Evolutionary conservation across 1,140 invertebrate species (phyloP).

Genomic region (Drosophila busckii): DNA sequence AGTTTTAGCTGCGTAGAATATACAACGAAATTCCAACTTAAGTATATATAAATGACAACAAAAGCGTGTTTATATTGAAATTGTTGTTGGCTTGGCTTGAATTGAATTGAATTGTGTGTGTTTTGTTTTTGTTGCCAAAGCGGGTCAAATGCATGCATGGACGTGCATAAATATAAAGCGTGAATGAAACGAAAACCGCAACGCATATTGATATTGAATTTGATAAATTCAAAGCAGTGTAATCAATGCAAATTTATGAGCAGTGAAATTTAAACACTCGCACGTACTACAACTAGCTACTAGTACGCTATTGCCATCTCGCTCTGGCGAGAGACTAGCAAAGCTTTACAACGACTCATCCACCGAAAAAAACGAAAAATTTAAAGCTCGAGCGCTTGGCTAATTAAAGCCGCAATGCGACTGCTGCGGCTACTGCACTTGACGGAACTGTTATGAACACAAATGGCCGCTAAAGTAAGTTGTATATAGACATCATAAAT

Average conservation of each 20-base stretch:
- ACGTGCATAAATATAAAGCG: conserved; percentile 61
- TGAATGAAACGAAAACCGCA: conserved; percentile 45
- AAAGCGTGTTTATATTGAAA: conserved; percentile 17
- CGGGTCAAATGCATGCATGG: conserved; percentile 70
- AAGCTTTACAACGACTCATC: conserved; percentile 32
- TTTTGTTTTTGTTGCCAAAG: conserved; percentile 36
- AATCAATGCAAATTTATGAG: background rate
- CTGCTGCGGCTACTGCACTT: conserved; percentile 49
- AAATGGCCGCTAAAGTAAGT: conserved; percentile 68
- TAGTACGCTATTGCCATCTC: conserved; percentile 42
- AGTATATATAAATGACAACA: too few species aligned
- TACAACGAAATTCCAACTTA: conserved; percentile 56
- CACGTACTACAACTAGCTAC: conserved; percentile 2
- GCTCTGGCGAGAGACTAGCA: conserved; percentile 30
- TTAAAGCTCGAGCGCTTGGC: conserved; percentile 3
- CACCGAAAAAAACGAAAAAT: conserved; percentile 21
- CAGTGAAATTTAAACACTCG: conserved; percentile 2
- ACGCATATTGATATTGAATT: conserved; percentile 23
- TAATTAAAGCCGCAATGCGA: conserved; percentile 15
- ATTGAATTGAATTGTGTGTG: conserved; percentile 44
- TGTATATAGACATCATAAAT: conserved; percentile 23
- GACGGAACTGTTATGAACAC: conserved; percentile 31
- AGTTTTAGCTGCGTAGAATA: conserved; percentile 66
- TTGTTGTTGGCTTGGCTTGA: conserved; percentile 31
- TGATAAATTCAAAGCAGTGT: conserved; percentile 7